Percentiles rank a stretch among this genome's conserved stretches.
Evolutionary conservation across 1,140 invertebrate genomes (phyloP).

Genomic region (Bombus superbus): DNA sequence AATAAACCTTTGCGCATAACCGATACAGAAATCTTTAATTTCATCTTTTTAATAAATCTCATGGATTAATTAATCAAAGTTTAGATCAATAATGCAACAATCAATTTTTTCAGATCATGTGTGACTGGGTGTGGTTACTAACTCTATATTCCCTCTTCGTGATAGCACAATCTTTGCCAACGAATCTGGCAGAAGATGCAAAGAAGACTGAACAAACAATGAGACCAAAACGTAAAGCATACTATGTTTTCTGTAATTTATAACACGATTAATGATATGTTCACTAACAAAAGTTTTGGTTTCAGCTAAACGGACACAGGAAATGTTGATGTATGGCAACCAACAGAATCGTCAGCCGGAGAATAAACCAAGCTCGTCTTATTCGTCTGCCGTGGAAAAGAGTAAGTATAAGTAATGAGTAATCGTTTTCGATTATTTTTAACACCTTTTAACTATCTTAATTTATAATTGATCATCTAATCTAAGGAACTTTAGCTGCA

Average conservation of each 20-base stretch:
- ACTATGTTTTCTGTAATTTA: background rate
- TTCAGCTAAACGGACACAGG: constrained; percentile 80
- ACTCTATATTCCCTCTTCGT: constrained; percentile 61
- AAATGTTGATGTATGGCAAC: constrained; percentile 81
- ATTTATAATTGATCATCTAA: background rate
- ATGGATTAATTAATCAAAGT: background rate
- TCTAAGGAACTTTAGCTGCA: constrained; percentile 43
- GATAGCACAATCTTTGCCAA: constrained; percentile 62
- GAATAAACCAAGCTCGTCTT: constrained; percentile 52
- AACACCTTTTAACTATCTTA: background rate
- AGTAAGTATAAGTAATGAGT: constrained; percentile 60
- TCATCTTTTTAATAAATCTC: background rate
- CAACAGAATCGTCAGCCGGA: constrained; percentile 78
- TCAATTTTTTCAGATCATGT: constrained; percentile 68
- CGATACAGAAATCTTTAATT: background rate
- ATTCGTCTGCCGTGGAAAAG: constrained; percentile 71
- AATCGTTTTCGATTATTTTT: background rate
- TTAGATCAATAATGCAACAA: no score
- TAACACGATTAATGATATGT: background rate
- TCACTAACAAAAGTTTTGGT: constrained; percentile 2
- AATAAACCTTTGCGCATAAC: background rate
- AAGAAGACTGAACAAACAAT: constrained; percentile 68
- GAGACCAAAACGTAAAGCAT: constrained; percentile 72
- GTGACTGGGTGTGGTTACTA: constrained; percentile 64
- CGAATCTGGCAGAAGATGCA: constrained; percentile 63